Percentiles rank a stretch among this genome's conserved stretches.
Conservation (phyloP, 2,888 invertebrate species). For the Leptarthrus brevirostris region DNA sequence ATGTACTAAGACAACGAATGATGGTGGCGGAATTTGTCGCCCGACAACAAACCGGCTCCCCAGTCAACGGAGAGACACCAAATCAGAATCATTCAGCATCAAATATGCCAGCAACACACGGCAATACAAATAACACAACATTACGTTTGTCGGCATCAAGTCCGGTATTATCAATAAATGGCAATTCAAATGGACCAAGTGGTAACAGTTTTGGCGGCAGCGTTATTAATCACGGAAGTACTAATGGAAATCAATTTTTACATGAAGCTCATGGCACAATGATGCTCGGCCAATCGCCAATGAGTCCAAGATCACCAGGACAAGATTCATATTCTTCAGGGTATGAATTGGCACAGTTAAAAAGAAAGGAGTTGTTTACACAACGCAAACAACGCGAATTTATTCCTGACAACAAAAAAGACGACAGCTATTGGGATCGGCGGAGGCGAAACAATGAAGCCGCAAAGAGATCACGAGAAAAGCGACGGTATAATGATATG, state of each 20-base stretch:
- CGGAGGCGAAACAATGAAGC: conserved; percentile 96
- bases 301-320: conserved; percentile 61
- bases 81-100: conserved; percentile 64
- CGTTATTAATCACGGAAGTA: conserved; percentile 25
- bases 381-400: conserved; percentile 95
- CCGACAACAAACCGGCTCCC: conserved; percentile 78
- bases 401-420: conserved; percentile 96
- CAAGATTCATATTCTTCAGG: conserved; percentile 66
- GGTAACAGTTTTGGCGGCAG: conserved; percentile 55
- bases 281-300: conserved; percentile 64
- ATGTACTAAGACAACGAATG: conserved; percentile 72
- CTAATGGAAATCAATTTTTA: conserved; percentile 21
- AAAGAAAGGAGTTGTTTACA: conserved; percentile 86
- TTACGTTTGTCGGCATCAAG: conserved; percentile 63
- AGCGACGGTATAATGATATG: conserved; percentile 96
- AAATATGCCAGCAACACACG: conserved; percentile 63
- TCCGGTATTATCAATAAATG: conserved; percentile 68
- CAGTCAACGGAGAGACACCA: conserved; percentile 76
- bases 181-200: conserved; percentile 57
- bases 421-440: conserved; percentile 97
- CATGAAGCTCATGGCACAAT: conserved; percentile 51
- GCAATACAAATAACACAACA: conserved; percentile 58
- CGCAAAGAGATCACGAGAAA: conserved; percentile 95
- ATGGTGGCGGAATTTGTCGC: conserved; percentile 89
- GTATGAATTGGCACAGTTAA: conserved; percentile 70